Base-by-base conservation (phyloP, 1,140 invertebrate genomes). In the Diprion similis region DNA sequence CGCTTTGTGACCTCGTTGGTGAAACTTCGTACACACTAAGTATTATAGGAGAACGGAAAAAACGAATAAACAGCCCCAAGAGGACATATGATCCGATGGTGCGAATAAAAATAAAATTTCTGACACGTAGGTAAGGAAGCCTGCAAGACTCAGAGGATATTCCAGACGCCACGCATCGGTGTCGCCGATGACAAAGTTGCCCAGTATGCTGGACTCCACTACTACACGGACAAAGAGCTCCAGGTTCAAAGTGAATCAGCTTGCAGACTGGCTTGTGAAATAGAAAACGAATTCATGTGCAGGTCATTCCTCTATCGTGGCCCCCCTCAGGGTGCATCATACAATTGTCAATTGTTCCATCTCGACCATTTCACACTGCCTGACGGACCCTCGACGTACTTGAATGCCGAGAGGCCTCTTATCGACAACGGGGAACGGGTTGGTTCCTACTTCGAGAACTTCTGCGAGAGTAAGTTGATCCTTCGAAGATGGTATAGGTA, bases 271-370 rank as follows among this genome's bases (percentile, higher is more conserved):
- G 96, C 96, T 51, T 98, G 97, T 85, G 95, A 97, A 84, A 94
- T 96, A 67, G 97, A 98, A 86, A 94, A 94, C 73, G 96, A 98
- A 86, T 98, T 98, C 88, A 90, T 98, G 1, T 98, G 96, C 86
- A 91, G 96, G 66, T 98, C 96, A 0, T 97, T 94, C 89, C 88
- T 98, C 48, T 98, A 95, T 86, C 91, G 94, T 65, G 94, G 94
- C 0, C 89, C 93, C 9, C 94, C 93, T 1, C 89, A 92, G 69
- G 93, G 93, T 0, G 89, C 91, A 0, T 91, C 93, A 48, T 96
- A 96, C 90, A 97, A 97, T 85, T 98, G 97, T 85, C 92, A 96
- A 71, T 89, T 98, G 3, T 98, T 96, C 87, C 97, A 98, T 81
- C 87, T 98, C 78, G 97, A 98, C 82, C 96, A 98, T 82, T 94